phyloP scores from a whole-genome alignment of 2,113 vertebrate genomes.

The Hydropotes inermis region DNA sequence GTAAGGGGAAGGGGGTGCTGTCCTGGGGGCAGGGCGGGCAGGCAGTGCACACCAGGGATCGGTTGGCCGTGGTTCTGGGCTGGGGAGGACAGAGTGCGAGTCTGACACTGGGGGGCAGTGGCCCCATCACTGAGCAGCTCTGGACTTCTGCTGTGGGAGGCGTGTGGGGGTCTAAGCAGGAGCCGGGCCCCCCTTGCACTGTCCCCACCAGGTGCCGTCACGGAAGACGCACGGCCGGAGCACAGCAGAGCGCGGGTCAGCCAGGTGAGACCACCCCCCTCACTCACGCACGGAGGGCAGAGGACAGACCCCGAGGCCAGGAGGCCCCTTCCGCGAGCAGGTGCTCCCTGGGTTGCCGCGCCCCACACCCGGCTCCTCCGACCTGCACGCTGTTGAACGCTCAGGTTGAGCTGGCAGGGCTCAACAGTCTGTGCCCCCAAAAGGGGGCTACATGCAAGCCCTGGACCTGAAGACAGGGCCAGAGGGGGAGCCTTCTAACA shows the following conservation, averaged over 20 bases:
- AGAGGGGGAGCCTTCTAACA: accelerated
- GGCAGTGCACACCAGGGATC: accelerated
- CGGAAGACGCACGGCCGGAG: accelerated
- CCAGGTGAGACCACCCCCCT: background rate
- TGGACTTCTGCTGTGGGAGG: background rate
- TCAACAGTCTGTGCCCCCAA: background rate
- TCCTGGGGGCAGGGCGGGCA: no score
- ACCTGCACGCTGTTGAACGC: accelerated
- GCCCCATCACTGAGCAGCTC: background rate
- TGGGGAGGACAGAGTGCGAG: no score
- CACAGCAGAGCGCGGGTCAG: background rate
- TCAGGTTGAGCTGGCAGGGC: background rate
- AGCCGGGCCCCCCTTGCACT: background rate
- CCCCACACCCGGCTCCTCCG: no score
- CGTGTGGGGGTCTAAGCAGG: background rate
- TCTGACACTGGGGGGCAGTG: background rate
- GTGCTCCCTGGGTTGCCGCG: accelerated
- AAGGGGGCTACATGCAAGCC: background rate
- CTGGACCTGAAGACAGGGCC: background rate
- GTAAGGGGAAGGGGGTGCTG: background rate
- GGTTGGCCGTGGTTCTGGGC: background rate
- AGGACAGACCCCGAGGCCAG: accelerated
- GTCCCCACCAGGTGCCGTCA: background rate
- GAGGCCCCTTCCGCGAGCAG: background rate
- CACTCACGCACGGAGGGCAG: background rate